Conservation (phyloP, 1,140 invertebrate species). For the Orius insidiosus region DNA sequence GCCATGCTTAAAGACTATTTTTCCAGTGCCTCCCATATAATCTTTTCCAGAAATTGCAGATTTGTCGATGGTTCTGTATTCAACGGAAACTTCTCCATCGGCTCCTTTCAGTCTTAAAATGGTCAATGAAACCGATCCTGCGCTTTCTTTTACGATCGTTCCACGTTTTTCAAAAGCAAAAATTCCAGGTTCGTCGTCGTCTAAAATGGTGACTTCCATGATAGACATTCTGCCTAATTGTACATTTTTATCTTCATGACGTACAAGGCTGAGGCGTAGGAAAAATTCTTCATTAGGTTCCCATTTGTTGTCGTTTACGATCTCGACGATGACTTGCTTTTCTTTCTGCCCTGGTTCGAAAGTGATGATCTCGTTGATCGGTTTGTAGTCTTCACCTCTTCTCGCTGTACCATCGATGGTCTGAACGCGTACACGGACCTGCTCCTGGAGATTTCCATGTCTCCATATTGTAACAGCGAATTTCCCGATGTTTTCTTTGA, state of each 20-base stretch:
- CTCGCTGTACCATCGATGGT: constrained; percentile 43
- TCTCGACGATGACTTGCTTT: constrained; percentile 35
- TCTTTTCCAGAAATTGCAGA: constrained; percentile 37
- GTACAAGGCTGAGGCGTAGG: constrained; percentile 31
- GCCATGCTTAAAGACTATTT: constrained; percentile 37
- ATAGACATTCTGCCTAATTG: constrained; percentile 35
- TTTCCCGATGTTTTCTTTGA: constrained; percentile 37
- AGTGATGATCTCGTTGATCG: constrained; percentile 34
- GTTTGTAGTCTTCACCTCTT: constrained; percentile 35
- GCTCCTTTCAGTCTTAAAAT: constrained; percentile 35
- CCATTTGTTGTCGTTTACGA: constrained; percentile 46
- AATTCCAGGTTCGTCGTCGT: constrained; percentile 46
- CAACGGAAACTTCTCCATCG: constrained; percentile 35
- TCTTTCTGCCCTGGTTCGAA: constrained; percentile 35
- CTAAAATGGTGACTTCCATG: constrained; percentile 43
- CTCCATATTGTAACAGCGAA: constrained; percentile 34
- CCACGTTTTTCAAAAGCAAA: constrained; percentile 40
- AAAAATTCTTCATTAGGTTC: constrained; percentile 47
- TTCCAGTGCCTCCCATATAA: constrained; percentile 35
- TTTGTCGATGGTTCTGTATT: constrained; percentile 41
- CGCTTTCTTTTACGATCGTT: constrained; percentile 41
- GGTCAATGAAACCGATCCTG: constrained; percentile 33
- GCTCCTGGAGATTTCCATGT: constrained; percentile 31
- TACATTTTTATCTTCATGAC: constrained; percentile 21
- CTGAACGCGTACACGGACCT: constrained; percentile 35